Base-by-base conservation (phyloP, 2,797 vertebrate species). In the Silurus lanzhouensis region DNA sequence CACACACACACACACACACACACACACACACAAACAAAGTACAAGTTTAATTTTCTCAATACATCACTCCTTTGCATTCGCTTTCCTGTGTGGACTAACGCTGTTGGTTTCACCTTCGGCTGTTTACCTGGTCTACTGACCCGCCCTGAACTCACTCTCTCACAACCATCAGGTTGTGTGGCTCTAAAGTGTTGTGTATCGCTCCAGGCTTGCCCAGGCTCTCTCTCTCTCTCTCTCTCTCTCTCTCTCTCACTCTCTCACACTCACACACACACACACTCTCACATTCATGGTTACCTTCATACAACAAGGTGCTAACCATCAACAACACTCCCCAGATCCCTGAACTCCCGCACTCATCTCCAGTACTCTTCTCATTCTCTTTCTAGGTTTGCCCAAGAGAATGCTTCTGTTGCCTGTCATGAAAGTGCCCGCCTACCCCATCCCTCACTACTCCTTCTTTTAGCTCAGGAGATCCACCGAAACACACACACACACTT, bases 351-450 rank as follows among this genome's bases (percentile, higher is more conserved):
- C 93, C 93, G 93, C 95, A 96, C 96, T 98, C 93, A 98, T 95
- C 93, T 96, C 93, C 95, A 96, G 96, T 96, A 94, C 95, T 98
- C 92, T 96, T 94, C 96, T 96, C 96, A 91, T 98, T 95, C 97
- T 96, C 94, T 96, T 95, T 97, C 96, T 96, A 99, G 98, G 98
- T 98, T 97, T 99, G 93, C 97, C 98, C 96, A 99, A 99, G 97
- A 98, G 98, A 98, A 99, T 99, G 98, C 96, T 99, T 96, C 98
- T 99, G 97, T 99, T 99, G 95, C 98, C 98, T 93, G 95, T 99
- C 96, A 98, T 99, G 98, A 99, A 99, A 97, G 95, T 99, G 93
- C 98, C 98, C 94, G 94, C 97, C 96, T 99, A 97, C 95, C 97
- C 98, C 92, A 93, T 99, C 93, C 97, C 97, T 92, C 97, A 98